A percentile compares a stretch with the other conserved stretches of the same genome.
These are phyloP conservation scores for Agrilus biguttatus DNA, from an alignment of 2,888 invertebrate genomes.

Conservation along the genomic window DNA sequence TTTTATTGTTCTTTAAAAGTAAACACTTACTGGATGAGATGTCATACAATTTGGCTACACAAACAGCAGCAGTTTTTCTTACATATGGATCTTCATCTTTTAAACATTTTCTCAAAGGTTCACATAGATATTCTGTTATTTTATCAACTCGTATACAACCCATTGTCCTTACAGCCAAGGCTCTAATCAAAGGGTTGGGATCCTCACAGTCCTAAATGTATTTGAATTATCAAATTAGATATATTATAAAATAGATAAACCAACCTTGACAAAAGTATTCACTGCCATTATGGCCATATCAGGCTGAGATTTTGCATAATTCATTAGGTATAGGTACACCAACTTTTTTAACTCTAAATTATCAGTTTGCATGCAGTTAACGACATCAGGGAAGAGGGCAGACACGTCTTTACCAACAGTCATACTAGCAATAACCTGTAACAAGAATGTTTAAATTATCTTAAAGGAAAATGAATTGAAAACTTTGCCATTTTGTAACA, in stretches of 20 bases:
- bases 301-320: conserved; percentile 98
- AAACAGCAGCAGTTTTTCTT: conserved; percentile 97
- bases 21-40: conserved; percentile 52
- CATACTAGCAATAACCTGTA: conserved; percentile 96
- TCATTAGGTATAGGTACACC: conserved; percentile 98
- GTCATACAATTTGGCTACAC: conserved; percentile 97
- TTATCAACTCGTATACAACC: conserved; percentile 99
- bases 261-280: conserved; percentile 98
- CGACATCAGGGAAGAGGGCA: conserved; percentile 96
- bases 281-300: conserved; percentile 99
- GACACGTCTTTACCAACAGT: conserved; percentile 99
- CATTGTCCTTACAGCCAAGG: conserved; percentile 97
- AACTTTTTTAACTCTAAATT: conserved; percentile 97
- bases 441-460: conserved; percentile 2
- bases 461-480: not conserved
- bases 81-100: conserved; percentile 97
- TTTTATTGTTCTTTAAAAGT: not conserved
- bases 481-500: not conserved
- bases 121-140: conserved; percentile 98
- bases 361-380: conserved; percentile 99
- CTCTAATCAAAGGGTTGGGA: conserved; percentile 96
- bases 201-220: conserved; percentile 87
- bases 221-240: not conserved
- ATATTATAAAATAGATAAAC: conserved; percentile 12
- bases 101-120: conserved; percentile 86